Percentiles rank a stretch among this genome's conserved stretches.
These are phyloP conservation scores for Heliconius himera DNA, from an alignment of 1,140 invertebrate genomes.

Conservation along the genomic window DNA sequence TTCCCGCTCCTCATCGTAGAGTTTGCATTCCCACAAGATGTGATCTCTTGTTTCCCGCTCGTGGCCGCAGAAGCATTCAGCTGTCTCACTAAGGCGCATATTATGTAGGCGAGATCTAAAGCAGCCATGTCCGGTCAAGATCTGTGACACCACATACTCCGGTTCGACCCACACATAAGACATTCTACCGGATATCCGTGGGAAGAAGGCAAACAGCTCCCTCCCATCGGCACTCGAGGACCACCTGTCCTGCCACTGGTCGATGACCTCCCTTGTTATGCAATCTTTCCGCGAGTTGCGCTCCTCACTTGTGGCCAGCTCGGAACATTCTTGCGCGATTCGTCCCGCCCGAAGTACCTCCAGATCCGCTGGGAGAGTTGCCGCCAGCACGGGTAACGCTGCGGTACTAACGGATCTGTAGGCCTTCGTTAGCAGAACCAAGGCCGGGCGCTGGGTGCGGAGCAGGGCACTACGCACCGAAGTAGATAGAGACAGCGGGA, in stretches of 20 bases:
- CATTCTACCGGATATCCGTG: slow-evolving; percentile 3
- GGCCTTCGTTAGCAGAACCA: too few relatives aligned
- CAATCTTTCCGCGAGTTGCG: not conserved
- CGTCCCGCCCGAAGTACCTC: slow-evolving; percentile 44
- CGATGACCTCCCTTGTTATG: not conserved
- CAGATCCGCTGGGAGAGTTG: slow-evolving; percentile 49
- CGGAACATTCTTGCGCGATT: not conserved
- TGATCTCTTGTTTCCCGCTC: not conserved
- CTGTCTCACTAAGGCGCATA: slow-evolving; percentile 1
- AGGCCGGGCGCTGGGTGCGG: too few relatives aligned
- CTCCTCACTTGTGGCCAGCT: not conserved
- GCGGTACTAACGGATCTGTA: too few relatives aligned
- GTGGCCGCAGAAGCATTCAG: not conserved
- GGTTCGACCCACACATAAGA: not conserved
- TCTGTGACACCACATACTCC: not conserved
- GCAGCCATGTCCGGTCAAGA: not conserved
- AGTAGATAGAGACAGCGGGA: too few relatives aligned
- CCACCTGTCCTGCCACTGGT: slow-evolving; percentile 36
- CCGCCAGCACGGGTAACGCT: too few relatives aligned
- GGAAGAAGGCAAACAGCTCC: slow-evolving; percentile 9
- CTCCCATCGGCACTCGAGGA: slow-evolving; percentile 2
- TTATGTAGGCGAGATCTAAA: not conserved
- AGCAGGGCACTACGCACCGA: too few relatives aligned
- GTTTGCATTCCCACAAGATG: slow-evolving; percentile 31
- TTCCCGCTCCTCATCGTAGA: slow-evolving; percentile 16